Conservation (phyloP, 1,140 invertebrate species). For the Euura lappo region DNA sequence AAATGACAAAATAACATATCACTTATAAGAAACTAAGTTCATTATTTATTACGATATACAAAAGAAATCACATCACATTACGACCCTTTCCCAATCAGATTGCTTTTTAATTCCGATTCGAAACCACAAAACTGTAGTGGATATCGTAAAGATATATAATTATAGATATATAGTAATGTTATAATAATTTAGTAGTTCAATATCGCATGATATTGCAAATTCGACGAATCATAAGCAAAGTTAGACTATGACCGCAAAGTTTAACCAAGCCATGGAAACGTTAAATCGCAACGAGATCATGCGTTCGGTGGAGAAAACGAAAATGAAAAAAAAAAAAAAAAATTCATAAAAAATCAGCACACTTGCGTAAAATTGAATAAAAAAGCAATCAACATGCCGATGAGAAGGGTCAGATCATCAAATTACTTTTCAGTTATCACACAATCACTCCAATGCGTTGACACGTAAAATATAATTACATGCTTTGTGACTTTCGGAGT, state of each 20-base stretch:
- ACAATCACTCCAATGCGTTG: constrained; percentile 53
- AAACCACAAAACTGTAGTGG: not conserved
- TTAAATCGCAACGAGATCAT: not conserved
- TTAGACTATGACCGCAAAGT: constrained; percentile 52
- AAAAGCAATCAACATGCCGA: not conserved
- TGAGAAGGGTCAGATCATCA: constrained; percentile 49
- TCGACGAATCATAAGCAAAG: constrained; percentile 35
- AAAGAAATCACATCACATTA: constrained; percentile 62
- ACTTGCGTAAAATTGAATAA: no score
- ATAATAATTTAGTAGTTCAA: no score
- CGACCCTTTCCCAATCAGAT: constrained; percentile 44
- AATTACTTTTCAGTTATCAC: constrained; percentile 58
- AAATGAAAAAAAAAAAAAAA: no score
- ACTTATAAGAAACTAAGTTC: constrained; percentile 63
- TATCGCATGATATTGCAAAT: not conserved
- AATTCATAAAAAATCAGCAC: no score
- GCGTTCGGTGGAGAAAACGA: no score
- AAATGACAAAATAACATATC: constrained; percentile 63
- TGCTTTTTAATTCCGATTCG: not conserved
- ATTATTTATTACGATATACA: constrained; percentile 56
- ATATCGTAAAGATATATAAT: no score
- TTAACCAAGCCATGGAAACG: constrained; percentile 50
- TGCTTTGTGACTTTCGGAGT: constrained; percentile 45
- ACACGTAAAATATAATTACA: constrained; percentile 48
- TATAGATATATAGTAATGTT: no score